Evolutionary conservation across 2,797 vertebrate genomes (phyloP), one percentile per base, ranked within the genome.

Genomic region (Anguilla megastoma): DNA sequence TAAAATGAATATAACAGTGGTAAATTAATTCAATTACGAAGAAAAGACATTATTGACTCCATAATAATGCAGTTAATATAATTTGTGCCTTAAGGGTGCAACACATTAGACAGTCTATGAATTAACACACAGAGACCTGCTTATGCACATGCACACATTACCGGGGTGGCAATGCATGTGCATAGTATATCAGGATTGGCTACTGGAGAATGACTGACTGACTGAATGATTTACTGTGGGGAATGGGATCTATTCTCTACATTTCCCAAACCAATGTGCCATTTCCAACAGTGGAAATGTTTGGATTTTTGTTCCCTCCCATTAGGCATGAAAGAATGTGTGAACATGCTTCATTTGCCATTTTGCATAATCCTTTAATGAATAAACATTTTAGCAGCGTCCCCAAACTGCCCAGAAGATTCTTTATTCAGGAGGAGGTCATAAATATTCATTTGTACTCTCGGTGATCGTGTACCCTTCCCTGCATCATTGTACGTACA

Each of bases 291-390:
- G 89, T 91, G 85, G 60, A 86, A 88, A 76, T 76, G 86, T 88
- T 89, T 86, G 80, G 89, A 87, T 91, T 89, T 90, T 84, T 86
- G 89, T 91, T 90, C 89, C 90, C 91, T 88, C 88, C 90, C 91
- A 92, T 91, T 90, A 91, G 88, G 76, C 90, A 69, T 69, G 88
- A 89, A 86, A 90, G 90, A 91, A 92, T 92, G 92, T 91, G 89
- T 86, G 86, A 91, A 91, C 92, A 93, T 86, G 89, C 91, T 91
- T 90, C 90, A 76, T 56, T 80, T 86, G 85, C 89, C 90, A 90
- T 88, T 93, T 92, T 93, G 90, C 92, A 93, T 93, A 93, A 93
- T 92, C 91, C 92, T 90, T 91, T 93, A 91, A 93, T 93, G 92
- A 93, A 93, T 93, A 93, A 92, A 92, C 93, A 93, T 93, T 90